These are phyloP conservation scores for Pampusana beccarii DNA, from an alignment of 2,113 vertebrate species.

Conservation along the genomic window DNA sequence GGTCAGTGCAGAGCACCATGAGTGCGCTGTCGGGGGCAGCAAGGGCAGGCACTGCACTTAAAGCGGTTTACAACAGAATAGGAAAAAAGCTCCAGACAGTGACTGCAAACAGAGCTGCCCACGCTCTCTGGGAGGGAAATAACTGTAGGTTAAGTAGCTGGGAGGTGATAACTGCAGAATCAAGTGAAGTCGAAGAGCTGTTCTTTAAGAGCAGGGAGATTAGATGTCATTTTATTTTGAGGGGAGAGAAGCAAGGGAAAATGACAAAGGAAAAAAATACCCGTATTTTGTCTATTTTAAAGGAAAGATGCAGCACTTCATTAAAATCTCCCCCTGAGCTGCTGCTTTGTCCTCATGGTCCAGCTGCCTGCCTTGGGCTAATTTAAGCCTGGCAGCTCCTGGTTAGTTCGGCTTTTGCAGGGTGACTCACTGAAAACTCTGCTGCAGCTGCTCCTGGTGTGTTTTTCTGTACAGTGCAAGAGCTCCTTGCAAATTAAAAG, in stretches of 20 bases:
- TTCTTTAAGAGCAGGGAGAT: not conserved
- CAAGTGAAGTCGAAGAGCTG: not conserved
- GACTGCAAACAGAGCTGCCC: not conserved
- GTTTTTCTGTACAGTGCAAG: not conserved
- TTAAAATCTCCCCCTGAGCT: not conserved
- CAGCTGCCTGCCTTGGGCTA: not conserved
- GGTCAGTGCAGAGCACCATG: not conserved
- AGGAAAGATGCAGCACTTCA: not conserved
- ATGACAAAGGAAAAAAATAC: not conserved
- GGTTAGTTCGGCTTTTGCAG: rapidly evolving
- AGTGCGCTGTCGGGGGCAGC: rapidly evolving
- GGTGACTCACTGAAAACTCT: not conserved
- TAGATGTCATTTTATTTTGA: not conserved
- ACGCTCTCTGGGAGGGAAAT: not conserved
- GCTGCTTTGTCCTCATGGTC: not conserved
- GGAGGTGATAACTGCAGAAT: not conserved
- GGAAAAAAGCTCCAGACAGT: not conserved
- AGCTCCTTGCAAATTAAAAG: conserved; percentile 25
- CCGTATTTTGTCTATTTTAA: not conserved
- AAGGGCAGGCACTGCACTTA: not conserved
- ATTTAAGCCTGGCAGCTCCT: not conserved
- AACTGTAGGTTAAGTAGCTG: no score
- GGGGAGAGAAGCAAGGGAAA: not conserved
- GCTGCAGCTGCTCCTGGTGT: not conserved
- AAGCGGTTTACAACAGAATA: not conserved